Percentiles rank a stretch among this genome's conserved stretches.
These are phyloP conservation scores for Helicorthomorpha holstii DNA, from an alignment of 1,140 invertebrate genomes.

Conservation along the genomic window DNA sequence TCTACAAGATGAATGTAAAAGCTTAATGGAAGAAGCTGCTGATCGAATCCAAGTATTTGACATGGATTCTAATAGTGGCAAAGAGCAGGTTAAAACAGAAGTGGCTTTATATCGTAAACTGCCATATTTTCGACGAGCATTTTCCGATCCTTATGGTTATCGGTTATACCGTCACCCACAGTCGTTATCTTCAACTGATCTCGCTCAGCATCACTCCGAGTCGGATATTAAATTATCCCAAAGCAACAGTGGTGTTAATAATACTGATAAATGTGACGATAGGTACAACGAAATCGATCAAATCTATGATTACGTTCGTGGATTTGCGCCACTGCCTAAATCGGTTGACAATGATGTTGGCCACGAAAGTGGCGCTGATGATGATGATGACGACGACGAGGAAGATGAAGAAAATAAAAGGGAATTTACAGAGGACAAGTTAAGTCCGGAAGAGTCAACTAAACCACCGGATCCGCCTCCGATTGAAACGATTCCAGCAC, in stretches of 20 bases:
- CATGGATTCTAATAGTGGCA: background rate
- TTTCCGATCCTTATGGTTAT: constrained; percentile 10
- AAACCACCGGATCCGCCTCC: constrained; percentile 14
- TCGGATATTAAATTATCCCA: constrained; percentile 18
- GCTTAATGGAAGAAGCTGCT: constrained; percentile 58
- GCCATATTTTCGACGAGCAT: constrained; percentile 13
- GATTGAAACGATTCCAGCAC: constrained; percentile 15
- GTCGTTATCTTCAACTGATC: background rate
- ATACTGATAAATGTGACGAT: constrained; percentile 34
- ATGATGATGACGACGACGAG: no score
- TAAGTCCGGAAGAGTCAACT: background rate
- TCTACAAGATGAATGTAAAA: constrained; percentile 57
- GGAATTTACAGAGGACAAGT: background rate
- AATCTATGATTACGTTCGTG: constrained; percentile 87
- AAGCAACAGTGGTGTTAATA: no score
- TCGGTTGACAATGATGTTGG: no score
- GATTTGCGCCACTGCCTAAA: constrained; percentile 72
- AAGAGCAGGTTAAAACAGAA: constrained; percentile 6
- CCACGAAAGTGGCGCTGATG: no score
- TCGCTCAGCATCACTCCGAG: constrained; percentile 18
- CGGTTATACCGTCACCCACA: background rate
- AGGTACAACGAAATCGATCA: constrained; percentile 86
- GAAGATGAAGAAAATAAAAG: no score
- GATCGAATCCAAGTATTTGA: constrained; percentile 48
- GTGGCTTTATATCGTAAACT: constrained; percentile 15